Evolutionary conservation across 1,140 invertebrate genomes (phyloP).

Genomic region (Bombus affinis): DNA sequence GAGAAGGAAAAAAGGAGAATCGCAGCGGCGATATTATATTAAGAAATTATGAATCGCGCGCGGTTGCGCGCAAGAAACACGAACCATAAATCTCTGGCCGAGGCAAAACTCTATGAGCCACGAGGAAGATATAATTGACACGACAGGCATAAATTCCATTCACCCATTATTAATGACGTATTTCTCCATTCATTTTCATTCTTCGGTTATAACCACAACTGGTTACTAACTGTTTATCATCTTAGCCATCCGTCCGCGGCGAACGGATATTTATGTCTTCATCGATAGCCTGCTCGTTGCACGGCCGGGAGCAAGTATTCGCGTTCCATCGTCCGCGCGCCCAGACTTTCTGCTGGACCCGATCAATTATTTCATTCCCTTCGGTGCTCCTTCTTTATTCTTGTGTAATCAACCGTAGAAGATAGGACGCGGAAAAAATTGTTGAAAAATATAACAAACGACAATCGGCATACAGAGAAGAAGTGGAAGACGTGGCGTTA

Average conservation of each 20-base stretch:
- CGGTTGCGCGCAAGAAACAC: conserved; percentile 34
- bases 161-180: conserved; percentile 53
- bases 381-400: neutral
- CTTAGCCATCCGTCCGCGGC: conserved; percentile 51
- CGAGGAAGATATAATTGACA: conserved; percentile 57
- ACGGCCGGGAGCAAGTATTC: conserved; percentile 39
- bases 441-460: neutral
- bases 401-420: no score
- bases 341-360: neutral
- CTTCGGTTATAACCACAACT: conserved; percentile 54
- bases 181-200: conserved; percentile 56
- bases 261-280: conserved; percentile 50
- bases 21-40: neutral
- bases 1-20: neutral
- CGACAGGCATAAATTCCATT: conserved; percentile 49
- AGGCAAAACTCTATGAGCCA: conserved; percentile 50
- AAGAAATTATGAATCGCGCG: conserved; percentile 40
- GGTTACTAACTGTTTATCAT: conserved; percentile 57
- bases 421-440: neutral
- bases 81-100: neutral
- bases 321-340: neutral
- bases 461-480: accelerated
- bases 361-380: conserved; percentile 31
- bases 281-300: conserved; percentile 44
- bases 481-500: no score